A percentile compares a stretch with the other conserved stretches of the same genome.
These are phyloP conservation scores for Hydrolagus colliei DNA, from an alignment of 2,797 vertebrate genomes.

Conservation along the genomic window DNA sequence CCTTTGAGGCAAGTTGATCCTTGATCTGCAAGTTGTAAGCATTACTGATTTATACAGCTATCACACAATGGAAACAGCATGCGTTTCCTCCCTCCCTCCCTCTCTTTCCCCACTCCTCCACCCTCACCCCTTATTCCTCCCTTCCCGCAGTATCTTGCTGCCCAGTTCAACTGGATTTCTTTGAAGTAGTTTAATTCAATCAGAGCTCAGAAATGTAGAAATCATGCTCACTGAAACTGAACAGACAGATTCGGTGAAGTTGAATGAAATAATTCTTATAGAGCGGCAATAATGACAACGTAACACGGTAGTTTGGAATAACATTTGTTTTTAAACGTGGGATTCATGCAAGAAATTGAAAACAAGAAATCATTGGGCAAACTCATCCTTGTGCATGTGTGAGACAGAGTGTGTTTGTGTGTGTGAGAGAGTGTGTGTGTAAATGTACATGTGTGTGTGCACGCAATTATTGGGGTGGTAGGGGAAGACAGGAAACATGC, in stretches of 20 bases:
- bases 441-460: too few relatives aligned
- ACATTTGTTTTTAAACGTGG: neutral
- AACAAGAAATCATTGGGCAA: neutral
- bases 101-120: too few relatives aligned
- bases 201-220: neutral
- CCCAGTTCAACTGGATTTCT: neutral
- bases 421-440: too few relatives aligned
- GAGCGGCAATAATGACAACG: neutral
- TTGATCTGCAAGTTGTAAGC: neutral
- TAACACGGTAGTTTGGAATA: neutral
- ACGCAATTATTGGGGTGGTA: too few relatives aligned
- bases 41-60: neutral
- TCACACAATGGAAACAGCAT: neutral
- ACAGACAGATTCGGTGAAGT: neutral
- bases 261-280: neutral
- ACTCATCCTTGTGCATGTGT: too few relatives aligned
- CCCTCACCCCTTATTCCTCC: too few relatives aligned
- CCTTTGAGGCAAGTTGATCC: neutral
- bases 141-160: neutral
- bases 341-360: neutral
- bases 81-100: too few relatives aligned
- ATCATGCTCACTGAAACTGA: neutral
- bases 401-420: too few relatives aligned
- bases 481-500: too few relatives aligned
- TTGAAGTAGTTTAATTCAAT: neutral